A percentile compares a stretch with the other conserved stretches of the same genome.
Conservation (phyloP, 1,140 invertebrate genomes). For the Vollenhovia emeryi region DNA sequence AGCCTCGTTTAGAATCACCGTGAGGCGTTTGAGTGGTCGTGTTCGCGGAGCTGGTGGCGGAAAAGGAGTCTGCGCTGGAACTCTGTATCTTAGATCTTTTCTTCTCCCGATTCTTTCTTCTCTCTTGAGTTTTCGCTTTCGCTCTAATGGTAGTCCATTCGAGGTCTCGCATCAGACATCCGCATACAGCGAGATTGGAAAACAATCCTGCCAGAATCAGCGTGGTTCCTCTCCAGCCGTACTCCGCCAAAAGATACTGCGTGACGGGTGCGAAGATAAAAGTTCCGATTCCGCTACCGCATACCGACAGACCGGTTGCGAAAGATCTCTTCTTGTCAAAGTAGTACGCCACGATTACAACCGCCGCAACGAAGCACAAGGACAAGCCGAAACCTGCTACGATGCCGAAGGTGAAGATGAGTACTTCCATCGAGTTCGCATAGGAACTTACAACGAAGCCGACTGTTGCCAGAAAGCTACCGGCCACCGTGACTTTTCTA, state of each 20-base stretch:
- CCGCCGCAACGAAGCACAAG: slow-evolving; percentile 94
- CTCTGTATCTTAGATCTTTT: slow-evolving; percentile 87
- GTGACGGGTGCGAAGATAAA: slow-evolving; percentile 96
- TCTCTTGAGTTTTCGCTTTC: slow-evolving; percentile 88
- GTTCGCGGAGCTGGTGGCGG: slow-evolving; percentile 89
- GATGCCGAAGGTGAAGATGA: slow-evolving; percentile 94
- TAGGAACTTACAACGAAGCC: slow-evolving; percentile 94
- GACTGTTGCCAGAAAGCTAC: slow-evolving; percentile 90
- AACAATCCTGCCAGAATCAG: slow-evolving; percentile 94
- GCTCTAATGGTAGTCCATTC: slow-evolving; percentile 89
- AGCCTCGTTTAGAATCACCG: slow-evolving; percentile 75
- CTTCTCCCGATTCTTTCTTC: slow-evolving; percentile 87
- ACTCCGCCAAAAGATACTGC: slow-evolving; percentile 90
- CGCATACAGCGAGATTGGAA: slow-evolving; percentile 95
- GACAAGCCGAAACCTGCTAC: slow-evolving; percentile 95
- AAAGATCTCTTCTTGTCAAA: slow-evolving; percentile 96
- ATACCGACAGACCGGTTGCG: slow-evolving; percentile 96
- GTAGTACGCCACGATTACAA: slow-evolving; percentile 98
- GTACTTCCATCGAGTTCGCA: slow-evolving; percentile 90
- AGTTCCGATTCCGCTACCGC: slow-evolving; percentile 95
- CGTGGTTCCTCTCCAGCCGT: slow-evolving; percentile 94
- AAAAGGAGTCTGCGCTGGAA: slow-evolving; percentile 89
- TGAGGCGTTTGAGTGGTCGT: slow-evolving; percentile 85
- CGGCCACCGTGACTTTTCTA: slow-evolving; percentile 92
- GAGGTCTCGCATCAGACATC: slow-evolving; percentile 93